Evolutionary conservation across 2,888 invertebrate species (phyloP).

Genomic region (Cataglyphis altisquamis): DNA sequence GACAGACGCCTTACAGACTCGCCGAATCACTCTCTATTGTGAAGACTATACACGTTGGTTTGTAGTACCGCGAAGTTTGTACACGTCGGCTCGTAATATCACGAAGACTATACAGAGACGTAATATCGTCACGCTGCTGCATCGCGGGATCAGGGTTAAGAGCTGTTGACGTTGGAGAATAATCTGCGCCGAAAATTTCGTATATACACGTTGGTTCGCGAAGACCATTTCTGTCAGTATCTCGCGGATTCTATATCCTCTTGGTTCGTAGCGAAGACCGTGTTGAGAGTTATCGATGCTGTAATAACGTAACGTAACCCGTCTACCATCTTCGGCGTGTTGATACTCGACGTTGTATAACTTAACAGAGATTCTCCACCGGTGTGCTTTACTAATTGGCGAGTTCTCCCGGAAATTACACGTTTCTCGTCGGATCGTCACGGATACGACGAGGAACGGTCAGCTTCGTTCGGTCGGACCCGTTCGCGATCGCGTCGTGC

Average conservation of each 20-base stretch:
- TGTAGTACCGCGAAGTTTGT: constrained; percentile 32
- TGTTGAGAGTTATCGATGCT: neutral
- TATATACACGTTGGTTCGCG: neutral
- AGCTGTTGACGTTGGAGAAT: constrained; percentile 16
- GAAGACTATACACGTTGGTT: constrained; percentile 1
- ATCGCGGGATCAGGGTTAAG: constrained; percentile 14
- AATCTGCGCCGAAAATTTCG: constrained; percentile 31
- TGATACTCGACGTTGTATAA: constrained; percentile 31
- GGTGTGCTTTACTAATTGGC: constrained; percentile 4
- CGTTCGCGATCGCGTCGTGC: constrained; percentile 23
- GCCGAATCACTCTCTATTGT: constrained; percentile 37
- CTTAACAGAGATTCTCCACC: neutral
- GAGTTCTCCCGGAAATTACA: constrained; percentile 24
- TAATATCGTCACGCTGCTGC: constrained; percentile 12
- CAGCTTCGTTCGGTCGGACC: neutral
- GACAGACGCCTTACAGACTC: constrained; percentile 21
- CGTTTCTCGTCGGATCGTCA: neutral
- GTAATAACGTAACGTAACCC: constrained; percentile 21
- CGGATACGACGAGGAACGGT: constrained; percentile 29
- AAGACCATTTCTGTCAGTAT: neutral
- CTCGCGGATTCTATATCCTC: neutral
- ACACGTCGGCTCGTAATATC: constrained; percentile 29
- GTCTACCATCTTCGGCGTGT: constrained; percentile 20
- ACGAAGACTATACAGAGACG: neutral
- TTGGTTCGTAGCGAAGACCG: neutral